A percentile compares a stretch with the other conserved stretches of the same genome.
These are phyloP conservation scores for Amazonetta brasiliensis DNA, from an alignment of 2,797 vertebrate species.

Conservation along the genomic window DNA sequence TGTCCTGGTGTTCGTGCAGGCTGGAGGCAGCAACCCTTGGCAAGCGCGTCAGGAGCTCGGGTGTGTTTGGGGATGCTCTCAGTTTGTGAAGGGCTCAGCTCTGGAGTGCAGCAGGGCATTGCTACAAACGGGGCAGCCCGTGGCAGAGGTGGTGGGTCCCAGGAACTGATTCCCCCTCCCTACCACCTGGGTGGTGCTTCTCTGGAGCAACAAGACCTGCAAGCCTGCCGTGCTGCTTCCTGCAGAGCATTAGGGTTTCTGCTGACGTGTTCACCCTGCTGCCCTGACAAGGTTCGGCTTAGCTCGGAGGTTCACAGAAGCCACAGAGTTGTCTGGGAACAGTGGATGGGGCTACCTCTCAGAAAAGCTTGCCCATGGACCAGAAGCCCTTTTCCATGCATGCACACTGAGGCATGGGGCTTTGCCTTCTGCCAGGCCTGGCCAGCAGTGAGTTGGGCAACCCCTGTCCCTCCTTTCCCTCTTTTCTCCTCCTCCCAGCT, in stretches of 20 bases:
- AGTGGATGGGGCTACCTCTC: background rate
- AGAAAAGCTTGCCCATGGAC: background rate
- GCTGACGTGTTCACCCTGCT: background rate
- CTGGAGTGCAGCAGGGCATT: background rate
- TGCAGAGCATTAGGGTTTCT: background rate
- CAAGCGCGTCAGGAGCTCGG: background rate
- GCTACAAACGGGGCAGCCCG: background rate
- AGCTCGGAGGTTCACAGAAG: background rate
- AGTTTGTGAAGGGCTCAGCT: background rate
- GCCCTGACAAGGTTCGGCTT: background rate
- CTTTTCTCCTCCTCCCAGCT: background rate
- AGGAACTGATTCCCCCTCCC: background rate
- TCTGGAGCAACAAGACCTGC: background rate
- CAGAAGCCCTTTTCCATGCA: background rate
- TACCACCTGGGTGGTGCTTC: background rate
- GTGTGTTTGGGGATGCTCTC: background rate
- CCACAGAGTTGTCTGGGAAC: rapidly evolving
- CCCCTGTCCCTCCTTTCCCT: background rate
- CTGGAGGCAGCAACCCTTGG: slow-evolving; percentile 1
- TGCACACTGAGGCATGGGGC: background rate
- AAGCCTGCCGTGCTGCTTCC: background rate
- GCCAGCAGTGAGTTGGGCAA: rapidly evolving
- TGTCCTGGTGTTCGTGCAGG: background rate
- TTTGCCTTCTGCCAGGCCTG: background rate
- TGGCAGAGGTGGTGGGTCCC: background rate